Percentiles rank a stretch among this genome's conserved stretches.
Evolutionary conservation across 2,888 invertebrate species (phyloP).

Genomic region (Mellilla xanthometata): DNA sequence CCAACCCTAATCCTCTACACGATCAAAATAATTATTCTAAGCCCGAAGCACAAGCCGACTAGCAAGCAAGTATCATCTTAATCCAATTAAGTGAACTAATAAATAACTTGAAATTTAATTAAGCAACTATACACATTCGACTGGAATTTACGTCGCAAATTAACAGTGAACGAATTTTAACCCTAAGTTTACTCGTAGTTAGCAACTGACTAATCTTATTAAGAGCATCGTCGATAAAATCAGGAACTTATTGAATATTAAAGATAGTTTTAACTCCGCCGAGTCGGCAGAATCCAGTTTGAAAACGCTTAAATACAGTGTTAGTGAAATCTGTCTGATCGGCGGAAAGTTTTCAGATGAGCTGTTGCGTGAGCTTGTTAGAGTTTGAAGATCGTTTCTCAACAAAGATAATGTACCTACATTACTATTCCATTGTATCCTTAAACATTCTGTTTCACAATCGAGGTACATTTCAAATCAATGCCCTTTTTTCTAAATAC

Average conservation of each 20-base stretch:
- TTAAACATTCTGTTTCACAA: too few relatives aligned
- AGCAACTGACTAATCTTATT: constrained; percentile 21
- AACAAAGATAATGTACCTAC: too few relatives aligned
- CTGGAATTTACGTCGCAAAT: constrained; percentile 15
- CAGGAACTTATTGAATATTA: constrained; percentile 22
- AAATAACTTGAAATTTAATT: constrained; percentile 32
- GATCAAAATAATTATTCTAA: constrained; percentile 21
- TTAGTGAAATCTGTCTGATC: constrained; percentile 12
- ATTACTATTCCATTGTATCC: too few relatives aligned
- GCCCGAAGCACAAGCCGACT: constrained; percentile 12
- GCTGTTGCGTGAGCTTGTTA: constrained; percentile 2
- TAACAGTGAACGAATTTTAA: constrained; percentile 18
- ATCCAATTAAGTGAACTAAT: constrained; percentile 29
- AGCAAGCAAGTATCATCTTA: constrained; percentile 22
- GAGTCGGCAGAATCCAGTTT: constrained; percentile 3
- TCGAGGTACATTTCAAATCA: too few relatives aligned
- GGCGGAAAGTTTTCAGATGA: constrained; percentile 2
- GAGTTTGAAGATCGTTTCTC: background rate
- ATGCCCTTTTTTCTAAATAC: too few relatives aligned
- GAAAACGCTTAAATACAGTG: constrained; percentile 1
- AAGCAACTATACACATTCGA: constrained; percentile 19
- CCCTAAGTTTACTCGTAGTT: constrained; percentile 18
- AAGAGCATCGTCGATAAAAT: constrained; percentile 21
- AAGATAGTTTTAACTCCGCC: constrained; percentile 18
- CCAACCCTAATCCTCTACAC: constrained; percentile 8